Percentiles rank a stretch among this genome's conserved stretches.
Evolutionary conservation across 2,113 vertebrate genomes (phyloP).

Genomic region (Bubo blakistoni): DNA sequence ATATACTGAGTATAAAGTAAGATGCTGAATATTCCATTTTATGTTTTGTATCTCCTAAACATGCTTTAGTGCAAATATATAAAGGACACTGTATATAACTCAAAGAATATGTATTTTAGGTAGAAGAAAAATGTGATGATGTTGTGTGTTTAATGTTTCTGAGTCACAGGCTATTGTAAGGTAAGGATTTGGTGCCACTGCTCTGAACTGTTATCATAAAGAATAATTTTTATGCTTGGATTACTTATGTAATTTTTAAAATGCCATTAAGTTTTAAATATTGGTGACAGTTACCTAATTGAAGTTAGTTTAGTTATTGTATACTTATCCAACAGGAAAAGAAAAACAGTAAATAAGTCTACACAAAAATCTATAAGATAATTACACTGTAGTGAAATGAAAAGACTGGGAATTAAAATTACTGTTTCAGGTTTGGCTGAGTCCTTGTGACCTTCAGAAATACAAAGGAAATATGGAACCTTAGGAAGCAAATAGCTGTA

Average conservation of each 20-base stretch:
- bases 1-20: neutral
- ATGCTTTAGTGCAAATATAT: neutral
- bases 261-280: slow-evolving; percentile 7
- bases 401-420: neutral
- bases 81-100: neutral
- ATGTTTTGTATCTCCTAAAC: neutral
- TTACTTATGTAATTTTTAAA: neutral
- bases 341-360: neutral
- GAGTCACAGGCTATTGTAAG: neutral
- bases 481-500: neutral
- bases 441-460: slow-evolving; percentile 5
- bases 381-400: slow-evolving; percentile 11
- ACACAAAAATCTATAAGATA: slow-evolving; percentile 27
- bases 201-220: neutral
- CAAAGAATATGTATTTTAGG: neutral
- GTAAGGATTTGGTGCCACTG: neutral
- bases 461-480: neutral
- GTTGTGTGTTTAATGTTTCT: neutral
- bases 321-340: neutral
- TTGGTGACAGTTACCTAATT: neutral
- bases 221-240: slow-evolving; percentile 4
- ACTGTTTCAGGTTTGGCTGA: neutral
- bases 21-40: neutral
- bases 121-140: neutral
- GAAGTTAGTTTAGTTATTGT: neutral